phyloP scores from a whole-genome alignment of 2,113 vertebrate species.

The Pan troglodytes region NHGRI_mPanTro3-v2.1_pri NC_072416.2:65821001-65821500 shows the following conservation, averaged over 20 bases:
- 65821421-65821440: neutral
- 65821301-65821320: slow-evolving; percentile 45
- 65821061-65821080: neutral
- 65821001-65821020: slow-evolving; percentile 60
- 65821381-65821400: slow-evolving; percentile 36
- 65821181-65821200: slow-evolving; percentile 27
- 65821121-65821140: neutral
- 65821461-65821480: slow-evolving; percentile 33
- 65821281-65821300: slow-evolving; percentile 92
- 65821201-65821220: slow-evolving; percentile 64
- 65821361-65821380: slow-evolving; percentile 27
- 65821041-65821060: slow-evolving; percentile 54
- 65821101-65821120: slow-evolving; percentile 12
- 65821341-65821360: slow-evolving; percentile 35
- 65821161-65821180: slow-evolving; percentile 27
- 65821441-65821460: slow-evolving; percentile 52
- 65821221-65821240: slow-evolving; percentile 94
- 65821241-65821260: slow-evolving; percentile 99
- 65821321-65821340: slow-evolving; percentile 64
- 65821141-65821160: slow-evolving; percentile 3
- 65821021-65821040: neutral
- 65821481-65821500: neutral
- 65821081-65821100: neutral
- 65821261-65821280: slow-evolving; percentile 98
- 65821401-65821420: neutral